A percentile compares a stretch with the other conserved stretches of the same genome.
These are phyloP conservation scores for Myripristis murdjan DNA, from an alignment of 2,797 vertebrate genomes.

Conservation along the genomic window DNA sequence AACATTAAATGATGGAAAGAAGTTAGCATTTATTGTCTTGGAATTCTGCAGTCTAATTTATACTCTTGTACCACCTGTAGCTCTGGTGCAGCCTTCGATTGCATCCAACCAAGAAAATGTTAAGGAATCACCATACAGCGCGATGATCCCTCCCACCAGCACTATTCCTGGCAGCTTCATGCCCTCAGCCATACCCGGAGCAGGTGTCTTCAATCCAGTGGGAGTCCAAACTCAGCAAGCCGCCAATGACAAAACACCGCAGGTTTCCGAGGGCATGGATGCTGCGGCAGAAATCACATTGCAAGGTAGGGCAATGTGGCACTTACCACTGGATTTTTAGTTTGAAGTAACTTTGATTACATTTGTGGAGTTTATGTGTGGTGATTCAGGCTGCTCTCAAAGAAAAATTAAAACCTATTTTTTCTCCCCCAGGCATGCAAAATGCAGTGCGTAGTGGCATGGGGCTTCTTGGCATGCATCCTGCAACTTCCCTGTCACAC, in stretches of 20 bases:
- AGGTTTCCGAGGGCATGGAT: conserved; percentile 80
- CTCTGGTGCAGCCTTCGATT: conserved; percentile 91
- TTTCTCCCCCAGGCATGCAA: conserved; percentile 82
- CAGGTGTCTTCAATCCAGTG: conserved; percentile 90
- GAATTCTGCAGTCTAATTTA: not conserved
- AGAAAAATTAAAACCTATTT: conserved; percentile 21
- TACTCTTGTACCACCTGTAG: conserved; percentile 74
- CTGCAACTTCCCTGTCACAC: conserved; percentile 88
- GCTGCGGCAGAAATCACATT: conserved; percentile 82
- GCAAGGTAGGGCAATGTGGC: conserved; percentile 75
- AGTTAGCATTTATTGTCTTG: not conserved
- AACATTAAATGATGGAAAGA: not conserved
- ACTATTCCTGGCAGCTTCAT: conserved; percentile 89
- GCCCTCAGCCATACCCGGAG: conserved; percentile 87
- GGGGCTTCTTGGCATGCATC: conserved; percentile 92
- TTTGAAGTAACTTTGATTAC: too few species aligned
- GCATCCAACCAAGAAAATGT: conserved; percentile 89
- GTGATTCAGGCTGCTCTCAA: not conserved
- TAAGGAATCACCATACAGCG: conserved; percentile 91
- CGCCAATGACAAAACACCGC: conserved; percentile 72
- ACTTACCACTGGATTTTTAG: too few species aligned
- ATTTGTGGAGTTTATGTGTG: not conserved
- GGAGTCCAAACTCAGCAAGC: conserved; percentile 82
- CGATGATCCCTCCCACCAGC: conserved; percentile 91
- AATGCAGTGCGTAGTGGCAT: conserved; percentile 88